Evolutionary conservation across 2,797 vertebrate genomes (phyloP), one percentile per base, ranked within the genome.

Genomic region (Onychomys leucogaster): DNA sequence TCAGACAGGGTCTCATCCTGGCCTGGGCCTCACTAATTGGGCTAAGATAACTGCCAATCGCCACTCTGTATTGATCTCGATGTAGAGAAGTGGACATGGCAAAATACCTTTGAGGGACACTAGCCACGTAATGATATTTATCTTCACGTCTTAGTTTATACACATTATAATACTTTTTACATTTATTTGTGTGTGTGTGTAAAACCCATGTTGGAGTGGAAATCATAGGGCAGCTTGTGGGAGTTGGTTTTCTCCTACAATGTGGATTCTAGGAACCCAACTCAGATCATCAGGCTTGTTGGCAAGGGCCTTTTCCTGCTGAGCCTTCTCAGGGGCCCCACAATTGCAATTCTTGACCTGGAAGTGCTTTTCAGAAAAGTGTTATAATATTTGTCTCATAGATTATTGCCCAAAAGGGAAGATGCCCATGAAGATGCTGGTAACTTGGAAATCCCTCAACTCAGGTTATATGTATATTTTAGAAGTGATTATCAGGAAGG

Each of bases 91-190:
- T 55, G 29, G n/a, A n/a, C 61, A 71, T 32, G 57, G 49, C 37
- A 65, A 90, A 83, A 57, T 59, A 69, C 61, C 76, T 95, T 89
- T 80, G 55, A 91, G 71, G 89, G 82, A 93, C 85, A 32, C 10
- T 80, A 63, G 49, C 78, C 29, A 29, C 81, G 23, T 10, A 61
- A 14, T 90, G 65, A 37, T 69, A 76, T 90, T 80, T 82, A 3
- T 65, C 71, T 16, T 96, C 19, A 84, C 57, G 17, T 81, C 57
- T 91, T 55, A 52, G 25, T 75, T 88, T 91, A 49, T 7, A 84
- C 7, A 32, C 8, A 80, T 46, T 49, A 2, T n/a, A 49, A 25
- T 34, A 27, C n/a, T 59, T 37, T 81, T 43, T 65, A 46, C 43
- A 34, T 63, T 46, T 7, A 12, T 46, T 13, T 34, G 13, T 84